These are phyloP conservation scores for Notiomystis cincta DNA, from an alignment of 2,113 vertebrate species.

Conservation along the genomic window DNA sequence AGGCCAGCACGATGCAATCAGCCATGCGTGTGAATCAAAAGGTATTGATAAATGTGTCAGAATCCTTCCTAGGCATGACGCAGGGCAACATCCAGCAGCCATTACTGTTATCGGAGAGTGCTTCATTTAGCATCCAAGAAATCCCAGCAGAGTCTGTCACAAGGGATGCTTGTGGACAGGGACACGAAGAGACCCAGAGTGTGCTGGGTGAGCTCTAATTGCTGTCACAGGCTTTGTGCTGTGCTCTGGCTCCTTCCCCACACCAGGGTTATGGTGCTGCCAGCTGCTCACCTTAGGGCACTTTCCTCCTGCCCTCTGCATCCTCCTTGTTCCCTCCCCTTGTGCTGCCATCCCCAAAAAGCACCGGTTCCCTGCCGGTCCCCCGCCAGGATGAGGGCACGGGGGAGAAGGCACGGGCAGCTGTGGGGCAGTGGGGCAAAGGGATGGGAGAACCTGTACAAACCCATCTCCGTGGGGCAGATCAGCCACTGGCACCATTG, in stretches of 20 bases:
- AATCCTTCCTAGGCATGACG: neutral
- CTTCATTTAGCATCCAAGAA: neutral
- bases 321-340: rapidly evolving
- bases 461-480: rapidly evolving
- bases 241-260: neutral
- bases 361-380: too few species aligned
- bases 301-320: neutral
- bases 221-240: neutral
- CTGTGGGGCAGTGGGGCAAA: neutral
- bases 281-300: neutral
- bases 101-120: neutral
- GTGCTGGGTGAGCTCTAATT: neutral
- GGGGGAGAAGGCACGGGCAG: rapidly evolving
- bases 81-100: neutral
- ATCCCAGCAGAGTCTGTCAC: neutral
- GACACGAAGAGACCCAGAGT: neutral
- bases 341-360: too few species aligned
- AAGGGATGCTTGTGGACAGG: neutral
- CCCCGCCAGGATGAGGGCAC: neutral
- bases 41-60: neutral
- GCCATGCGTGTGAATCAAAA: neutral
- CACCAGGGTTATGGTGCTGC: rapidly evolving
- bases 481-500: neutral
- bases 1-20: neutral
- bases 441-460: neutral